phyloP scores from a whole-genome alignment of 1,140 invertebrate genomes.

The Penaeus japonicus region DNA sequence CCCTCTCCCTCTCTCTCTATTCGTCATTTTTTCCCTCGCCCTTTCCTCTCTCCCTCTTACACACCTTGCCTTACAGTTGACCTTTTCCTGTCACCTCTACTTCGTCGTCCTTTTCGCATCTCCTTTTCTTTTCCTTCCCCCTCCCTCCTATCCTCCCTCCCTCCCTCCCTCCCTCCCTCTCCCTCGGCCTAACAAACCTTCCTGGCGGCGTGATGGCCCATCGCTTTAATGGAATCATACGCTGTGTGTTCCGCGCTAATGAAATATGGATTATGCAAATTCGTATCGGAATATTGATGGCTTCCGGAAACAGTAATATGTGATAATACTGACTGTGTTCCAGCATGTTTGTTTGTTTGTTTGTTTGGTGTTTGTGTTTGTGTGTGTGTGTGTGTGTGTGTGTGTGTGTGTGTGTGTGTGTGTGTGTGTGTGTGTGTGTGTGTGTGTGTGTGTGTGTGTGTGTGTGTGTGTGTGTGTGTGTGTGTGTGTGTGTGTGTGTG shows the following conservation, averaged over 20 bases:
- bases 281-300: constrained; percentile 46
- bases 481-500: neutral
- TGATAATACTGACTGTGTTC: neutral
- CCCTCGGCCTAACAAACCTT: neutral
- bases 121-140: neutral
- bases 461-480: neutral
- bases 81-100: neutral
- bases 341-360: too few relatives aligned
- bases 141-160: neutral
- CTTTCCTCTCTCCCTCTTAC: neutral
- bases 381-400: neutral
- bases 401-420: neutral
- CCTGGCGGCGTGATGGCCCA: too few relatives aligned
- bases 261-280: constrained; percentile 52
- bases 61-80: neutral
- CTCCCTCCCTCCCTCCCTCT: neutral
- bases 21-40: neutral
- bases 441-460: neutral
- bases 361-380: neutral
- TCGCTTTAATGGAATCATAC: constrained; percentile 40
- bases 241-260: constrained; percentile 42
- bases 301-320: constrained; percentile 7
- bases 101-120: neutral
- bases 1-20: neutral
- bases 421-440: neutral